Conservation (phyloP, 2,888 invertebrate species). For the Ichneumoninae sp. region DNA sequence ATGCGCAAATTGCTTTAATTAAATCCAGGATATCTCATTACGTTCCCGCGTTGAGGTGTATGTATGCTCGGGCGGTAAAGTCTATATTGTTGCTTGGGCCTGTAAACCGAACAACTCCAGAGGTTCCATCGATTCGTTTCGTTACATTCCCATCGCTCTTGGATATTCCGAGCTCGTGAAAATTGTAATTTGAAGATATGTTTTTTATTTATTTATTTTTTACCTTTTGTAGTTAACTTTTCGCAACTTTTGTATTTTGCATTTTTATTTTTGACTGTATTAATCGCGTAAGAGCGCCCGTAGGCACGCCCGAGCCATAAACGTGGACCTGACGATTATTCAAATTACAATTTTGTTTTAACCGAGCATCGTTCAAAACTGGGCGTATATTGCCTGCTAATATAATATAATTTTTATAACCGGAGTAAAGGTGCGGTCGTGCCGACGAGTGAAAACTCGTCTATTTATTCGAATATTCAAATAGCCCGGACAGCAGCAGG, state of each 20-base stretch:
- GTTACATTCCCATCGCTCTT: constrained; percentile 69
- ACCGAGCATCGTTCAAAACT: constrained; percentile 1
- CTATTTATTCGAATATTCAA: constrained; percentile 59
- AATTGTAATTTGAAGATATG: neutral
- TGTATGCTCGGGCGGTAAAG: constrained; percentile 44
- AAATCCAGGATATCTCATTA: constrained; percentile 73
- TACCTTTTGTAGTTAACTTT: neutral
- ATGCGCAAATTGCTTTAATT: constrained; percentile 78
- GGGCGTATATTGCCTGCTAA: constrained; percentile 42
- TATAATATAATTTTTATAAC: constrained; percentile 47
- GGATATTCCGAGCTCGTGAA: neutral
- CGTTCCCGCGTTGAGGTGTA: constrained; percentile 72
- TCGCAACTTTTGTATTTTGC: neutral
- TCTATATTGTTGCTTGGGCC: neutral
- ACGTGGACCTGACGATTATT: constrained; percentile 30
- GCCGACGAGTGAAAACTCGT: constrained; percentile 53
- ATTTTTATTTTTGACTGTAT: neutral
- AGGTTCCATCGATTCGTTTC: constrained; percentile 63
- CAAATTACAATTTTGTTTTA: constrained; percentile 30
- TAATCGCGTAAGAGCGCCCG: neutral
- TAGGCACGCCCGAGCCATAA: constrained; percentile 33
- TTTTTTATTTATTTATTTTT: neutral
- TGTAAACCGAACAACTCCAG: constrained; percentile 38
- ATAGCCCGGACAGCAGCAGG: constrained; percentile 43
- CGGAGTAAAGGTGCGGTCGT: constrained; percentile 51